Conservation (phyloP, 2,797 vertebrate species). For the Miichthys miiuy region DNA sequence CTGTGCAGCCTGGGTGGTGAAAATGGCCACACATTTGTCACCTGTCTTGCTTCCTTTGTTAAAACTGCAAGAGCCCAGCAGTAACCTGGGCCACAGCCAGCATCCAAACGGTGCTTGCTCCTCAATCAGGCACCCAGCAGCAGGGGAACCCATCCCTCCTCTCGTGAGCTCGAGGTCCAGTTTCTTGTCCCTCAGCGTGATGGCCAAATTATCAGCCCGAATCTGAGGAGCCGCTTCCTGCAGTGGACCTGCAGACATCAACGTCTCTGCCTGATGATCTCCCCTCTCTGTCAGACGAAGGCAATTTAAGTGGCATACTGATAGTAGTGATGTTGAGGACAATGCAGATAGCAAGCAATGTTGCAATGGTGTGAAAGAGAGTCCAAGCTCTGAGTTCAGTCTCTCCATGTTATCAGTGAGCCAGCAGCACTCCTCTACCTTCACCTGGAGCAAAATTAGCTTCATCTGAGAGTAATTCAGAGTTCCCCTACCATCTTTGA, state of each 20-base stretch:
- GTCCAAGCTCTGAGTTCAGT: neutral
- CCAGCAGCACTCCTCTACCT: neutral
- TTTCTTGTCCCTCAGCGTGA: neutral
- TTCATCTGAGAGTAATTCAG: neutral
- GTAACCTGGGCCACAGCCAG: neutral
- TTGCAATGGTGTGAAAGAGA: neutral
- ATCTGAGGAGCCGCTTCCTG: neutral
- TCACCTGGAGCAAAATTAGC: neutral
- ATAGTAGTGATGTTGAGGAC: neutral
- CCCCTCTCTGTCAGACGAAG: neutral
- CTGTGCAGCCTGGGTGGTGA: neutral
- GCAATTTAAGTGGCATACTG: neutral
- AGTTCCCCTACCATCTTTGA: neutral
- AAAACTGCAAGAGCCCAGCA: neutral
- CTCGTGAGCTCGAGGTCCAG: neutral
- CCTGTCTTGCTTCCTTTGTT: neutral
- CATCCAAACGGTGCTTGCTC: neutral
- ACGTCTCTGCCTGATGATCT: neutral
- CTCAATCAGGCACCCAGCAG: neutral
- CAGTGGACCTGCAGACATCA: neutral
- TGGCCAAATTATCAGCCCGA: neutral
- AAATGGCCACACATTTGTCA: neutral
- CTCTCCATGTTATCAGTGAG: neutral
- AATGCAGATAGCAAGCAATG: neutral
- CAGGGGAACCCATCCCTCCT: neutral